Percentiles rank a stretch among this genome's conserved stretches.
phyloP scores from a whole-genome alignment of 2,113 vertebrate genomes.

The Pavo muticus region DNA sequence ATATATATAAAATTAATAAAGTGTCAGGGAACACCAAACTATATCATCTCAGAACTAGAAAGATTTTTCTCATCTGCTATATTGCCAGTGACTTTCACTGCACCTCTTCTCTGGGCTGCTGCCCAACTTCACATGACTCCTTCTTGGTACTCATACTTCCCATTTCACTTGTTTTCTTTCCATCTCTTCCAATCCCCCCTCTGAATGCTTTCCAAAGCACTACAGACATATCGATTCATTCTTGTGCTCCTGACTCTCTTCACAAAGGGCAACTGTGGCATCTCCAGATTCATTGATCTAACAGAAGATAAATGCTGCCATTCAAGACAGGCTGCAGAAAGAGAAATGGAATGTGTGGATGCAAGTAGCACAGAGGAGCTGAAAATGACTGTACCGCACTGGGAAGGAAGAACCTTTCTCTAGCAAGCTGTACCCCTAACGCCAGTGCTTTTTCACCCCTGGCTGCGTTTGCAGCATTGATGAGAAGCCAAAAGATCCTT shows the following conservation, averaged over 20 bases:
- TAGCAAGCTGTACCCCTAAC: too few species aligned
- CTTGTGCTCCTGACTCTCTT: not conserved
- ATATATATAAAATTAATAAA: not conserved
- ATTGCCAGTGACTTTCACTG: not conserved
- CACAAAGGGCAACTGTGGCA: not conserved
- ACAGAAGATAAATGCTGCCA: not conserved
- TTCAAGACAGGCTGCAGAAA: too few species aligned
- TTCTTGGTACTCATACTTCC: not conserved
- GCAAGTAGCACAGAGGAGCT: too few species aligned
- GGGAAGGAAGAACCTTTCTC: too few species aligned
- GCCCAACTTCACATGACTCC: not conserved
- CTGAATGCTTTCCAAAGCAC: not conserved
- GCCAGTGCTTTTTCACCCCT: too few species aligned
- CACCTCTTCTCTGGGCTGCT: not conserved
- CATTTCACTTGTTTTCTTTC: not conserved
- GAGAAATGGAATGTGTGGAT: too few species aligned
- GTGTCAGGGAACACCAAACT: not conserved
- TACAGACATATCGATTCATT: not conserved
- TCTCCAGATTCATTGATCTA: not conserved
- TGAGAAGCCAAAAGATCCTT: too few species aligned
- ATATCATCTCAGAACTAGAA: not conserved
- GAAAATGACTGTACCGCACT: too few species aligned
- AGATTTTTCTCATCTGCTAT: not conserved
- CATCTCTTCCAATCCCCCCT: not conserved
- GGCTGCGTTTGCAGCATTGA: too few species aligned